These are phyloP conservation scores for Sinosuthora webbiana DNA, from an alignment of 2,113 vertebrate species.

Conservation along the genomic window DNA sequence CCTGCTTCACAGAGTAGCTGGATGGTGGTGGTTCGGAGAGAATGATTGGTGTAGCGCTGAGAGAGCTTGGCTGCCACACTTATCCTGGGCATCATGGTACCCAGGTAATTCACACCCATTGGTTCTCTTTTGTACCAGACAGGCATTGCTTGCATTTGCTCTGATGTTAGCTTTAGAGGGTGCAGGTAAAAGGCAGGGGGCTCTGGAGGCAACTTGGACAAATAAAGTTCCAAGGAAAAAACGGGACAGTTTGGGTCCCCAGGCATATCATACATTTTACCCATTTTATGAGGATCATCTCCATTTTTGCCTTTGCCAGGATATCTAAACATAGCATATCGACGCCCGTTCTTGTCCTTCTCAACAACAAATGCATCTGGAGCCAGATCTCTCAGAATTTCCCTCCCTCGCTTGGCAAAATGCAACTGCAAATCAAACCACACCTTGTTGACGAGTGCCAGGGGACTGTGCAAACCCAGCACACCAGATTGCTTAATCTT, in stretches of 20 bases:
- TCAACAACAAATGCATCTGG: constrained; percentile 68
- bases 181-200: constrained; percentile 68
- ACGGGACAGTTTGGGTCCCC: constrained; percentile 68
- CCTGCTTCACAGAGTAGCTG: constrained; percentile 68
- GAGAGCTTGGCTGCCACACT: constrained; percentile 66
- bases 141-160: constrained; percentile 52
- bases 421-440: constrained; percentile 72
- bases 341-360: constrained; percentile 59
- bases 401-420: constrained; percentile 69
- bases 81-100: constrained; percentile 69
- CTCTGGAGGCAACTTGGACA: constrained; percentile 66
- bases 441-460: constrained; percentile 67
- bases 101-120: constrained; percentile 66
- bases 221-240: constrained; percentile 69
- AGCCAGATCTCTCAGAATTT: constrained; percentile 68
- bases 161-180: constrained; percentile 56
- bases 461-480: constrained; percentile 62
- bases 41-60: constrained; percentile 64
- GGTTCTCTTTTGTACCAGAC: constrained; percentile 71
- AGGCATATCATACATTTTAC: constrained; percentile 70
- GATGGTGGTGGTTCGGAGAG: constrained; percentile 65
- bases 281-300: constrained; percentile 66
- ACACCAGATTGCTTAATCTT: constrained; percentile 66
- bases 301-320: constrained; percentile 58
- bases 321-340: constrained; percentile 61